Base-by-base conservation (phyloP, 53 echinoderm and acorn worm genomes). In the Temnopleurus reevesii region DNA sequence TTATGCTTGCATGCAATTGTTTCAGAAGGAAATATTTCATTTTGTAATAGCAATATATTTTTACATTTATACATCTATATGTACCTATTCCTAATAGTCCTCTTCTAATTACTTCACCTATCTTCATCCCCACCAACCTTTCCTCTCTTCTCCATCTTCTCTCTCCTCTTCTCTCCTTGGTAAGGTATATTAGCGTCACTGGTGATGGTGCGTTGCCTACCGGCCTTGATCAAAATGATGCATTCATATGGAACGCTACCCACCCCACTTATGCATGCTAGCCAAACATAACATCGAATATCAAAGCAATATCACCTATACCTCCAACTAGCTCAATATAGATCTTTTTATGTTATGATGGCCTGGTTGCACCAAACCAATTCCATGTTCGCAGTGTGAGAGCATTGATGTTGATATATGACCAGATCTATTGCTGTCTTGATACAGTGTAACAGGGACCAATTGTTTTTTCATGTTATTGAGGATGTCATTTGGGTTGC, bases 251-350 rank as follows among this genome's bases (percentile, higher is more conserved):
- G 79, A 79, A 79, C 79, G 28, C 29, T 79, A 47, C 79, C 79
- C 79, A 28, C 29, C 77, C 43, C 79, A 38, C 46, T 47, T 79
- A 79, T 23, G 49, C 79, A 71, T 36, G 71, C 71, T 71, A 71
- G 36, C 71, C 71, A 71, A 71, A 71, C 71, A 71, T 71, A n/a
- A 19, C 71, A 38, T 71, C 71, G 21, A 71, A 71, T 71, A 71
- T 71, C 71, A 71, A n/a, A 71, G n/a, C 71, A 41, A 71, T 41
- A 71, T 71, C 15, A 41, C 71, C 71, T 71, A 30, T 34, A 33
- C 17, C 17, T 34, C 63, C 63, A 38, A n/a, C n/a, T n/a, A 56
- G 19, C 71, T 71, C 71, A 38, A 71, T 19, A 64, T 64, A 41
- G 36, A 71, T 71, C 71, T 27, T n/a, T n/a, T n/a, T n/a, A n/a